Conservation (phyloP, 2,113 vertebrate species). For the Hassar affinis region DNA sequence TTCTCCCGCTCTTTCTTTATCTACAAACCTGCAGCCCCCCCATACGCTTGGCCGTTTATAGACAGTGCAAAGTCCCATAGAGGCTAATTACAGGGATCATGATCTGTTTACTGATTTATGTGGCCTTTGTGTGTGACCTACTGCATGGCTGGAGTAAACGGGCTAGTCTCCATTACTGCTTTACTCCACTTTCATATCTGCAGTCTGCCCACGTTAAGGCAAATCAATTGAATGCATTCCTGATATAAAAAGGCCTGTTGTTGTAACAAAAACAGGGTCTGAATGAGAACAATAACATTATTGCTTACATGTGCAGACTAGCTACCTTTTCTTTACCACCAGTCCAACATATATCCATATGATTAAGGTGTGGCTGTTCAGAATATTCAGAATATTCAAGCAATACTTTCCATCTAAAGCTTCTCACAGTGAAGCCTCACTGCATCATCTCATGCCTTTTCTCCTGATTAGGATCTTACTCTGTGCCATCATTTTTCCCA, state of each 20-base stretch:
- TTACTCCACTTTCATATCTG: neutral
- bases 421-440: slow-evolving; percentile 14
- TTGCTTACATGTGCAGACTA: neutral
- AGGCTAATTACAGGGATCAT: slow-evolving; percentile 70
- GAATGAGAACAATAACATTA: neutral
- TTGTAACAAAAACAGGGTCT: neutral
- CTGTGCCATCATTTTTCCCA: slow-evolving; percentile 40
- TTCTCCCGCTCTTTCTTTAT: neutral
- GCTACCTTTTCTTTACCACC: neutral
- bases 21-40: neutral
- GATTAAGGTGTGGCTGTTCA: neutral
- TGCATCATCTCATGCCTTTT: slow-evolving; percentile 52
- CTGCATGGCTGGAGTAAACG: slow-evolving; percentile 11
- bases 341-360: neutral
- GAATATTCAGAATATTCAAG: neutral
- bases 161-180: slow-evolving; percentile 12
- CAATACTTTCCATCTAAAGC: neutral
- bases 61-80: slow-evolving; percentile 66
- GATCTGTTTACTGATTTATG: slow-evolving; percentile 73
- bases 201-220: neutral
- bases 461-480: slow-evolving; percentile 39
- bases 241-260: neutral
- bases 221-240: neutral
- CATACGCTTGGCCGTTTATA: slow-evolving; percentile 50
- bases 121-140: slow-evolving; percentile 29